Conservation (phyloP, 1,140 invertebrate species). For the Drepana arcuata region DNA sequence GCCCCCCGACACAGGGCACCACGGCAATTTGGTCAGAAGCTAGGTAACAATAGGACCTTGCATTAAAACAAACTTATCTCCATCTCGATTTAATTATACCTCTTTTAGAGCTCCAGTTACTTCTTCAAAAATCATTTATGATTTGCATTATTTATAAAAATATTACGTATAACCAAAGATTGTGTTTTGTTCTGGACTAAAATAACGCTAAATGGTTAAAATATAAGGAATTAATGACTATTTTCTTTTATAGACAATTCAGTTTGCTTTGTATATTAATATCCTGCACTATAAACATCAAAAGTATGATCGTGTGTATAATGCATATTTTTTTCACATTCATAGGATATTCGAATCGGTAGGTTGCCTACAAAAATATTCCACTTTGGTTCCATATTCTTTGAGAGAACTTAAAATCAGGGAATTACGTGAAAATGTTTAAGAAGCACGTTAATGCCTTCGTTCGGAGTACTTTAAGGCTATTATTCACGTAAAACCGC, state of each 20-base stretch:
- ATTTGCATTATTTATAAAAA: constrained; percentile 1
- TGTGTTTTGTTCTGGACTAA: background rate
- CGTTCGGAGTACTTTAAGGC: constrained; percentile 17
- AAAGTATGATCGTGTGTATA: background rate
- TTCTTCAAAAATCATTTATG: background rate
- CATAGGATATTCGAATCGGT: background rate
- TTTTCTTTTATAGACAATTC: too few species aligned
- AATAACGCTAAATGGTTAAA: too few species aligned
- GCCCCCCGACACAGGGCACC: constrained; percentile 30
- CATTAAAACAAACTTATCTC: constrained; percentile 3
- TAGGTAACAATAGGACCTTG: constrained; percentile 24
- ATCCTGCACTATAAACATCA: too few species aligned
- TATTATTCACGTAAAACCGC: constrained; percentile 31
- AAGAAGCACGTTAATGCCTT: constrained; percentile 16
- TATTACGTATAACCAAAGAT: background rate
- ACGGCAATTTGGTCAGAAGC: constrained; percentile 33
- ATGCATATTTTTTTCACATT: background rate
- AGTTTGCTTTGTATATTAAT: too few species aligned
- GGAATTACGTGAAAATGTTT: constrained; percentile 12
- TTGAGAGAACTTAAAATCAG: too few species aligned
- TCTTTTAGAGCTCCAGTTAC: background rate
- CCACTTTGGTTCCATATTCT: background rate
- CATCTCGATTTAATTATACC: background rate
- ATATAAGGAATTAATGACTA: too few species aligned
- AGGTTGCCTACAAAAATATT: background rate